phyloP scores from a whole-genome alignment of 2,797 vertebrate species.

The Periophthalmus magnuspinnatus region DNA sequence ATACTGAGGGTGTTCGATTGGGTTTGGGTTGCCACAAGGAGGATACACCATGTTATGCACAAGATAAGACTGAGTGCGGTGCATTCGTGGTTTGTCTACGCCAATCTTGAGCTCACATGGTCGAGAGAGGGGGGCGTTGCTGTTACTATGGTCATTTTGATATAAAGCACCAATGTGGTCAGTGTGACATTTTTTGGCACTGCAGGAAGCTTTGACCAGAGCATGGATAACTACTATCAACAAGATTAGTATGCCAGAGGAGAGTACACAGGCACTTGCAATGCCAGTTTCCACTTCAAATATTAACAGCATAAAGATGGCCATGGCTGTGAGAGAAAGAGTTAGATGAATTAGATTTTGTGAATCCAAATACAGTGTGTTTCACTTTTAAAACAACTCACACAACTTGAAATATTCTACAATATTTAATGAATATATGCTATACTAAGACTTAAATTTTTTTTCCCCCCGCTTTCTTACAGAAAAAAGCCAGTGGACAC shows the following conservation, averaged over 20 bases:
- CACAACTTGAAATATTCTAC: no score
- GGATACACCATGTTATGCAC: slow-evolving; percentile 77
- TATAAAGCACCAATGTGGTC: slow-evolving; percentile 71
- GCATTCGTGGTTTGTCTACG: slow-evolving; percentile 56
- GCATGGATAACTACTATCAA: slow-evolving; percentile 77
- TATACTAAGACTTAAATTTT: no score
- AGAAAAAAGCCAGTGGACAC: slow-evolving; percentile 75
- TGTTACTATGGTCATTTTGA: slow-evolving; percentile 75
- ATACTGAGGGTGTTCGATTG: slow-evolving; percentile 60
- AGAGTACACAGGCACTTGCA: slow-evolving; percentile 82
- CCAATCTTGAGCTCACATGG: slow-evolving; percentile 71
- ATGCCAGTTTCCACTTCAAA: slow-evolving; percentile 85
- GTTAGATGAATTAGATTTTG: background rate
- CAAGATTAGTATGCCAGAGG: slow-evolving; percentile 81
- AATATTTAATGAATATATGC: slow-evolving; percentile 14
- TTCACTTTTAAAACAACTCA: background rate
- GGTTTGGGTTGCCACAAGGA: slow-evolving; percentile 59
- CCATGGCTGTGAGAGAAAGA: slow-evolving; percentile 78
- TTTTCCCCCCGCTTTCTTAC: slow-evolving; percentile 48
- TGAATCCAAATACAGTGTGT: background rate
- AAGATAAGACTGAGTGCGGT: slow-evolving; percentile 73
- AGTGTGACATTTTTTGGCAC: slow-evolving; percentile 33
- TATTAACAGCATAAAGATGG: slow-evolving; percentile 86
- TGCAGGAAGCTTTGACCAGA: slow-evolving; percentile 73
- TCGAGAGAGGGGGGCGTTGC: slow-evolving; percentile 32